A percentile compares a stretch with the other conserved stretches of the same genome.
Evolutionary conservation across 2,888 invertebrate species (phyloP).

Genomic region (Thymelicus acteon): DNA sequence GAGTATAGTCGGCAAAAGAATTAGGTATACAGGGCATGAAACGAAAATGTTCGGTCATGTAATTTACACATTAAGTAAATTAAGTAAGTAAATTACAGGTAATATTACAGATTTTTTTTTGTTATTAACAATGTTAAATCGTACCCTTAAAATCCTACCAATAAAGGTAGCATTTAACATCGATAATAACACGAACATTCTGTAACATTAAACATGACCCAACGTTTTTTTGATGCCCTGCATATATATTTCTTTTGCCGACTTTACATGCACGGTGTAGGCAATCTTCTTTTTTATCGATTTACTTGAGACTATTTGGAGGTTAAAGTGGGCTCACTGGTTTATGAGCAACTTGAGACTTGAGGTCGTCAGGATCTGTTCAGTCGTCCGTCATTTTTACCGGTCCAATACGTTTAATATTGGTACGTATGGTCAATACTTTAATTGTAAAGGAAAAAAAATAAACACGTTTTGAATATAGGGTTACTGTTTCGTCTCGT

Average conservation of each 20-base stretch:
- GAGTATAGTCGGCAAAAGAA: background rate
- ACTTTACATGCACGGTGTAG: background rate
- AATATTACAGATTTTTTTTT: too few species aligned
- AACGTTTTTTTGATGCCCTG: too few species aligned
- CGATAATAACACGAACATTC: too few species aligned
- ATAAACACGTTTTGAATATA: background rate
- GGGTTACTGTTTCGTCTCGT: background rate
- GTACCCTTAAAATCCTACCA: too few species aligned
- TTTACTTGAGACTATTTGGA: slow-evolving; percentile 28
- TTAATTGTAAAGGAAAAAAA: background rate
- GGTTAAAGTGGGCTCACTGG: slow-evolving; percentile 27
- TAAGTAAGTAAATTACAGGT: too few species aligned
- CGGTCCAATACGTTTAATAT: slow-evolving; percentile 5
- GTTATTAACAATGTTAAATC: too few species aligned
- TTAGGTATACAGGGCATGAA: too few species aligned
- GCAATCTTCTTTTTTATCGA: slow-evolving; percentile 34
- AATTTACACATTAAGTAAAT: too few species aligned
- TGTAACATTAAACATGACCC: too few species aligned
- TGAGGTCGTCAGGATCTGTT: slow-evolving; percentile 26
- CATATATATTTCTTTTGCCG: too few species aligned
- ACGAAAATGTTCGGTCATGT: too few species aligned
- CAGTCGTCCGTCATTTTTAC: slow-evolving; percentile 17
- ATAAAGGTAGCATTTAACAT: too few species aligned
- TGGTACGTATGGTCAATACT: background rate
- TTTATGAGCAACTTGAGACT: slow-evolving; percentile 32